A percentile compares a stretch with the other conserved stretches of the same genome.
These are phyloP conservation scores for Menidia menidia DNA, from an alignment of 2,797 vertebrate genomes.

Conservation along the genomic window DNA sequence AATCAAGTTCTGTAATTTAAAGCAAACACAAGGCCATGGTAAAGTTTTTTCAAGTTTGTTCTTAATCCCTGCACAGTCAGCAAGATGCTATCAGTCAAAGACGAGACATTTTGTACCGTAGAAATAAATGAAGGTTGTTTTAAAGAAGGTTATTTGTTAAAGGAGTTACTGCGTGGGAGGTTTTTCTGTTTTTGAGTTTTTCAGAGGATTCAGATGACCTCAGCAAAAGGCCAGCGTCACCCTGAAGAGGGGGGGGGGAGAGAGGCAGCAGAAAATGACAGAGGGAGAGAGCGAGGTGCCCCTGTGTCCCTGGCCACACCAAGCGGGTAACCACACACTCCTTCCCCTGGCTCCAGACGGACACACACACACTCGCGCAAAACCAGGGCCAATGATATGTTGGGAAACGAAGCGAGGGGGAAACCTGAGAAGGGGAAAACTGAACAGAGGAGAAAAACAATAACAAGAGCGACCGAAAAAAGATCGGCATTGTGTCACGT, in stretches of 20 bases:
- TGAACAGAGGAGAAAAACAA: slow-evolving; percentile 73
- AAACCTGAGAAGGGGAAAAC: slow-evolving; percentile 79
- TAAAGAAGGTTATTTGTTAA: neutral
- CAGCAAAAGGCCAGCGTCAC: neutral
- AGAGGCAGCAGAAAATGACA: slow-evolving; percentile 34
- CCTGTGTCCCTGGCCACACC: slow-evolving; percentile 73
- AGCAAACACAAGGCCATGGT: neutral
- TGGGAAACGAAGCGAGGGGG: slow-evolving; percentile 70
- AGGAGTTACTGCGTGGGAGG: no score
- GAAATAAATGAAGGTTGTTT: neutral
- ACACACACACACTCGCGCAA: slow-evolving; percentile 59
- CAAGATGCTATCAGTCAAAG: neutral
- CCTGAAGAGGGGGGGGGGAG: neutral
- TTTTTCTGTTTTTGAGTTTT: neutral
- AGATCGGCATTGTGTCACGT: slow-evolving; percentile 32
- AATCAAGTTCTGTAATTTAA: no score
- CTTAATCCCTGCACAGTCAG: neutral
- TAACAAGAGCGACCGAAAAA: slow-evolving; percentile 67
- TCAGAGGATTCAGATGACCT: neutral
- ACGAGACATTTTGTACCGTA: neutral
- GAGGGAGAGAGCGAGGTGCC: slow-evolving; percentile 59
- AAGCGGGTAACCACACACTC: slow-evolving; percentile 74
- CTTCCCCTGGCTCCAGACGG: slow-evolving; percentile 68
- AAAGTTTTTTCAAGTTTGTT: no score
- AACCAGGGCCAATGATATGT: slow-evolving; percentile 77